Evolutionary conservation across 2,888 invertebrate genomes (phyloP).

Genomic region (Autographa pulchrina): DNA sequence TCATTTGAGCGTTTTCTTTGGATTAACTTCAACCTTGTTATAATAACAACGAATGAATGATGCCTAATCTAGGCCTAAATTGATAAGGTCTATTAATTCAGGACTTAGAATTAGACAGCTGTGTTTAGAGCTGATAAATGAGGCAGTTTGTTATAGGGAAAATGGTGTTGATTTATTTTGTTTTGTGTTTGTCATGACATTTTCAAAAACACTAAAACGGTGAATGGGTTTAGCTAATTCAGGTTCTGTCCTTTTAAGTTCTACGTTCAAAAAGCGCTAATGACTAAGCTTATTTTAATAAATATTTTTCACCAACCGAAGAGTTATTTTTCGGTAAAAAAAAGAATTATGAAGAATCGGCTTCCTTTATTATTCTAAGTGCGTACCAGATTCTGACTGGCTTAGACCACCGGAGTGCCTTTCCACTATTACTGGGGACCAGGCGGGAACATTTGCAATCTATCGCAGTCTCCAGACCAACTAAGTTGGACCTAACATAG

Average conservation of each 20-base stretch:
- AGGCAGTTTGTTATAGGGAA: neutral
- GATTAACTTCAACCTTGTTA: neutral
- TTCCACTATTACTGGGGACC: too few relatives aligned
- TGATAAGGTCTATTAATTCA: neutral
- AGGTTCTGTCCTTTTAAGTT: too few relatives aligned
- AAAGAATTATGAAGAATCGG: too few relatives aligned
- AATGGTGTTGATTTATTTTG: neutral
- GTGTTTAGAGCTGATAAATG: neutral
- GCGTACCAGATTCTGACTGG: too few relatives aligned
- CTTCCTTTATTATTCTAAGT: too few relatives aligned
- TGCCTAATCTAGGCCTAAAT: neutral
- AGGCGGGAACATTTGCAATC: neutral
- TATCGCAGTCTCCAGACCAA: conserved; percentile 13
- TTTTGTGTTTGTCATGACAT: neutral
- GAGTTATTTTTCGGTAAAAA: too few relatives aligned
- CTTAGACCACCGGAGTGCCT: too few relatives aligned
- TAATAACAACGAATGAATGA: neutral
- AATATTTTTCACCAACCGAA: too few relatives aligned
- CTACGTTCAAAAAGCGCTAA: too few relatives aligned
- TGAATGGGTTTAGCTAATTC: too few relatives aligned
- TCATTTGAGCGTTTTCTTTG: neutral
- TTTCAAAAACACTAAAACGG: neutral
- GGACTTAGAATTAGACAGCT: neutral
- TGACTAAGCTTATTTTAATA: too few relatives aligned
- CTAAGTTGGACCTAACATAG: conserved; percentile 16